Evolutionary conservation across 2,888 invertebrate species (phyloP).

Genomic region (Hemistola chrysoprasaria): DNA sequence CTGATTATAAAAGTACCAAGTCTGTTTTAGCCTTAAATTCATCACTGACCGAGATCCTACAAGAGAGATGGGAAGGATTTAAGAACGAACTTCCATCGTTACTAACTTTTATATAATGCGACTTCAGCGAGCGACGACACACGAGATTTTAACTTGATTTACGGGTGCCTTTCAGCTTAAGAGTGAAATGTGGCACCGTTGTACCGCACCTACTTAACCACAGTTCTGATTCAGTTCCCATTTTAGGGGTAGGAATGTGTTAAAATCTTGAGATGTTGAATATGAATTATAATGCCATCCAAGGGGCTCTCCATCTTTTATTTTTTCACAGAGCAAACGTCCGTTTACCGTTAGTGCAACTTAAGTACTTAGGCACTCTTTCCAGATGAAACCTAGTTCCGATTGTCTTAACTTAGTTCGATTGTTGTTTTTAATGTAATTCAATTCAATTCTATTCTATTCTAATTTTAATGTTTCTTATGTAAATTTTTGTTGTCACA

Average conservation of each 20-base stretch:
- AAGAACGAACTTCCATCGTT: slow-evolving; percentile 64
- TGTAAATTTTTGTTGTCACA: too few relatives aligned
- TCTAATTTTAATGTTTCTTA: too few relatives aligned
- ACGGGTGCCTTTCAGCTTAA: slow-evolving; percentile 38
- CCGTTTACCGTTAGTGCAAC: too few relatives aligned
- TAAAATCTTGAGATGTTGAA: neutral
- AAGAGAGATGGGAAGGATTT: slow-evolving; percentile 47
- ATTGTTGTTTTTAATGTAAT: too few relatives aligned
- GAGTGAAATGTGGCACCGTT: slow-evolving; percentile 27
- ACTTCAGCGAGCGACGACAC: slow-evolving; percentile 48
- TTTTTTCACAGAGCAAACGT: too few relatives aligned
- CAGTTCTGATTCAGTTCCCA: slow-evolving; percentile 24
- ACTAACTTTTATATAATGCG: slow-evolving; percentile 64
- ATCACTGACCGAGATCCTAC: slow-evolving; percentile 40
- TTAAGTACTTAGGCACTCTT: too few relatives aligned
- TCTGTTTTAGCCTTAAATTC: too few relatives aligned
- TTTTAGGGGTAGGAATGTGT: slow-evolving; percentile 7
- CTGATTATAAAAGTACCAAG: too few relatives aligned
- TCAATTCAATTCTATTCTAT: too few relatives aligned
- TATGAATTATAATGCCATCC: slow-evolving; percentile 18
- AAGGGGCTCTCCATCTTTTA: too few relatives aligned
- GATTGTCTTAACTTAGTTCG: too few relatives aligned
- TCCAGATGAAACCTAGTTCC: too few relatives aligned
- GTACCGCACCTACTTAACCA: slow-evolving; percentile 19
- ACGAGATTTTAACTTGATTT: slow-evolving; percentile 59